Base-by-base conservation (phyloP, 2,797 vertebrate species). In the Poeciliopsis turneri region DNA sequence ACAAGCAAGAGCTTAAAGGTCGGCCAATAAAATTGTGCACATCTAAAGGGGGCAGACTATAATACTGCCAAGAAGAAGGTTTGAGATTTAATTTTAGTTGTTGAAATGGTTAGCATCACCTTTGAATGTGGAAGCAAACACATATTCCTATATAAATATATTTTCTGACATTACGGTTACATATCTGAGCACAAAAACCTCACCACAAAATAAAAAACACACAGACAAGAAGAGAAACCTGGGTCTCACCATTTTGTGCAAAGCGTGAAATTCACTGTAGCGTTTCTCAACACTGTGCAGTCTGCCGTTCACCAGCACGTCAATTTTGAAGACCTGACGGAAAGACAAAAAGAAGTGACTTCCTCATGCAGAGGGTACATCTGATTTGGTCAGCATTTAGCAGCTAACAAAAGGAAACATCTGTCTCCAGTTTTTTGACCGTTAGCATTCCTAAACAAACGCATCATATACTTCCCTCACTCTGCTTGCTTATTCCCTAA, bases 211-310 rank as follows among this genome's bases (percentile, higher is more conserved):
- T 13, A 57, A 28, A 55, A 57, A 55, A 20, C 47, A 55, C 53
- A 30, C 30, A 64, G n/a, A n/a, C 25, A 49, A 33, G 16, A 49
- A n/a, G 36, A 74, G 10, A 55, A 74, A n/a, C 10, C n/a, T 20
- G n/a, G 15, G 71, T 76, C 87, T 95, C 96, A 99, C 98, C 97
- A 97, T 97, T 95, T 99, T 99, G 94, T 99, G 98, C 86, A 99
- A 95, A 30, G 97, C 92, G 87, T 99, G 98, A 90, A 99, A 99
- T 92, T 99, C 98, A 79, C 98, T 99, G 93, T 99, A 99, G 77
- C 98, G 96, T 90, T 99, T 99, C 94, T 99, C 98, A 59, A 99
- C 96, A 77, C 96, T 94, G 88, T 99, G 98, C 73, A 97, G 98
- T 89, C 98, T 95, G 89, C 98, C 98, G 68, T 93, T 99, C 96